Base-by-base conservation (phyloP, 2,113 vertebrate genomes). In the Chlamydotis undulata region DNA sequence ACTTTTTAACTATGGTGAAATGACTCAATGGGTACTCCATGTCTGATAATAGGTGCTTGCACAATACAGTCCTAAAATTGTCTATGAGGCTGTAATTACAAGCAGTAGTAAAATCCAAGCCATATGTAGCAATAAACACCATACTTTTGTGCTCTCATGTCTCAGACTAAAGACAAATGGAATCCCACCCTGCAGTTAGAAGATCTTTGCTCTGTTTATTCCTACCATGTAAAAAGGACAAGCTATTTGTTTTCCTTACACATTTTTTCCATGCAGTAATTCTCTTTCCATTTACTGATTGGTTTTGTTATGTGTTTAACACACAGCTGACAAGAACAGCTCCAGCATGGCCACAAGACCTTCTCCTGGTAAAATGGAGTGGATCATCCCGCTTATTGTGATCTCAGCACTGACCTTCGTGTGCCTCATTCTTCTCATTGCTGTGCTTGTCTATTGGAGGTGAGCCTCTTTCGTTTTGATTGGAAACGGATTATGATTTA, bases 361-460 rank as follows among this genome's bases (percentile, higher is more conserved):
- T 21, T 97, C 98, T 50, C 98, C 98, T 37, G 98, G 98, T 94
- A 98, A 98, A 97, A 98, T 99, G 99, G 99, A 99, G 96, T 99
- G 99, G 99, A 98, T 99, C 70, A 99, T 99, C 96, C 99, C 99
- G 11, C 97, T 99, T 97, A 98, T 99, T 93, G 99, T 99, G 96
- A 99, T 99, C 55, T 99, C 99, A 60, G 99, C 99, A 77, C 98
- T 99, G 97, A 99, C 99, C 59, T 99, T 99, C 52, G 98, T 99
- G 97, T 99, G 99, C 98, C 98, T 99, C 97, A 98, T 99, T 92
- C 98, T 99, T 95, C 99, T 99, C 96, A 98, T 99, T 77, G 98
- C 98, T 84, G 99, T 99, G 96, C 98, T 99, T 90, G 98, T 99
- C 77, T 99, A 99, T 98, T 99, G 99, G 99, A 99, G 99, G 99